These are phyloP conservation scores for Diuraphis noxia DNA, from an alignment of 1,140 invertebrate species.

Conservation along the genomic window DNA sequence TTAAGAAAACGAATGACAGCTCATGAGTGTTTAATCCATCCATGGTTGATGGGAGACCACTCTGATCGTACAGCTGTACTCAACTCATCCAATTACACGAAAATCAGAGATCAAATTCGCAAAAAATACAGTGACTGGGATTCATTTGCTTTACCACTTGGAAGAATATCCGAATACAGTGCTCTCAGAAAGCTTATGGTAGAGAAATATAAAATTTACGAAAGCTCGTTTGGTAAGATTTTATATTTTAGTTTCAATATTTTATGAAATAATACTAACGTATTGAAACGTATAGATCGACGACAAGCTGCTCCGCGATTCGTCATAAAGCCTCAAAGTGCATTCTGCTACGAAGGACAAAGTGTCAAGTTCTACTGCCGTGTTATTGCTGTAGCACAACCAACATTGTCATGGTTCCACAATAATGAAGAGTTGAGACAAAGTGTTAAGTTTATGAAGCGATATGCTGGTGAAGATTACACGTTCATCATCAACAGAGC, in stretches of 20 bases:
- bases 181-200: conserved; percentile 94
- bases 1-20: conserved; percentile 93
- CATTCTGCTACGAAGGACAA: conserved; percentile 95
- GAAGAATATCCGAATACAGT: conserved; percentile 94
- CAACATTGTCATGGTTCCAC: conserved; percentile 93
- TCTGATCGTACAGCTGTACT: conserved; percentile 76
- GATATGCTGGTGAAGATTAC: conserved; percentile 93
- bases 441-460: conserved; percentile 99
- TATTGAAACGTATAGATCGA: conserved; percentile 69
- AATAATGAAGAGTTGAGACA: conserved; percentile 93
- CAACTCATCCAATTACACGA: conserved; percentile 79
- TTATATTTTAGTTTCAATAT: neutral
- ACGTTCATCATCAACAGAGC: conserved; percentile 96
- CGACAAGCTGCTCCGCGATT: conserved; percentile 96
- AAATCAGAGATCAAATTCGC: conserved; percentile 84
- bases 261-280: neutral
- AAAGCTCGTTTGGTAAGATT: conserved; percentile 84
- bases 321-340: conserved; percentile 92
- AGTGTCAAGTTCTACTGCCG: conserved; percentile 96
- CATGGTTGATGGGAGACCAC: conserved; percentile 89
- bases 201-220: conserved; percentile 95
- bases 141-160: conserved; percentile 90
- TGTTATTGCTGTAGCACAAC: conserved; percentile 90
- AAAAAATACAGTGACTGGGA: conserved; percentile 88
- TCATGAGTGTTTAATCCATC: conserved; percentile 93